Base-by-base conservation (phyloP, 2,113 vertebrate genomes). In the Xiphias gladius region DNA sequence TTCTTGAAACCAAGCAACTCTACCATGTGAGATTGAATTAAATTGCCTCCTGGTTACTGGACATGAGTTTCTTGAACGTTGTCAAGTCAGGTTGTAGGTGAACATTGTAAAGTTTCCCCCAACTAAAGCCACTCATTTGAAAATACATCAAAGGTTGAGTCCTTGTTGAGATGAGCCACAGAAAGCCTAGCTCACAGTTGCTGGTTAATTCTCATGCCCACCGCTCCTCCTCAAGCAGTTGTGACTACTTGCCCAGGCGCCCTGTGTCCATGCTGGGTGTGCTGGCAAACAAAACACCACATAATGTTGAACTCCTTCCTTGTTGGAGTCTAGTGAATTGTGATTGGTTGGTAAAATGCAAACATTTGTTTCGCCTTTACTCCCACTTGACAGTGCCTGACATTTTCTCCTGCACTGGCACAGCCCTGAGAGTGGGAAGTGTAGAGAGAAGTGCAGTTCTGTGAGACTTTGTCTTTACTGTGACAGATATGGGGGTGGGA, bases 311-410 rank as follows among this genome's bases (percentile, higher is more conserved):
- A 46, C 80, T 72, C 65, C 30, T 19, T 13, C 82, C 81, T 76
- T 57, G 58, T 78, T 80, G 75, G 69, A 77, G 86, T 79, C 66
- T 39, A 69, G 78, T 85, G 78, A 63, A 79, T 77, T 69, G 79
- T 87, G 80, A 88, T 85, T 86, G 84, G 87, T 79, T 88, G 59
- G 68, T 76, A 78, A 88, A 91, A 90, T 79, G 83, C 83, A 90
- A 87, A 92, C 86, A 82, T 90, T 92, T 88, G 86, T 91, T 91
- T 86, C 61, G 66, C 84, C 76, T 86, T 86, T 88, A 86, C 92
- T 90, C 90, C 89, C 84, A 91, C 92, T 76, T 91, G 86, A 90
- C 83, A 76, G 83, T 86, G 83, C 59, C 80, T 88, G 89, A 91
- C 84, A 87, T 91, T 86, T 87, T 87, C 84, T 89, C 79, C 84